Base-by-base conservation (phyloP, 2,113 vertebrate genomes). In the Pelvicachromis taeniatus region DNA sequence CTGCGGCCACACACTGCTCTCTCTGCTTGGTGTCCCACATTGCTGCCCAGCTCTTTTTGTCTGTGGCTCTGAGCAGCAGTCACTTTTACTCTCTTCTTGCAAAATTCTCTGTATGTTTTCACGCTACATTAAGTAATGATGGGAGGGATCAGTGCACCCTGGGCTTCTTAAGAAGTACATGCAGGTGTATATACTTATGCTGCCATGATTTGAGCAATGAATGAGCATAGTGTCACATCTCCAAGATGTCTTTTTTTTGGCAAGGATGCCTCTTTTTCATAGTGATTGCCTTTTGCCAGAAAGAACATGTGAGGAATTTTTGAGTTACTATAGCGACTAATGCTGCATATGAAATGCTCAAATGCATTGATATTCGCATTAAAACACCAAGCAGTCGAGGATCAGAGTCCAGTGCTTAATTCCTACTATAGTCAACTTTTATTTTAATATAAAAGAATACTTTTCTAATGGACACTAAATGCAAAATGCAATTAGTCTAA, bases 1-100 rank as follows among this genome's bases (percentile, higher is more conserved):
- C 87, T 77, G 58, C 13, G 48, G 92, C 83, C 84, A 88, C 84
- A 81, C 77, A 65, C 59, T 78, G 65, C 80, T 84, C 59, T 83
- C 78, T 81, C 77, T 81, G 81, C 88, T 88, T 59, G 2, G 5
- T 82, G 89, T 84, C 88, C 91, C 87, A 83, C 84, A 90, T 88
- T 80, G 70, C 40, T 85, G 61, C 83, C 78, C 85, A 80, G 19
- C 86, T 86, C 50, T 59, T 86, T 90, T 84, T 90, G 84, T 93
- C 65, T 56, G 40, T 75, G 56, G 85, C 63, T 80, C 61, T 63
- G 50, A 65, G 63, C 56, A 17, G 33, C 78, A 29, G 48, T 81
- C 81, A 58, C 73, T 85, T 83, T 55, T 42, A 33, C 77, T 50
- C 68, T 68, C 77, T 40, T 55, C 65, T 75, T 80, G 63, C 88